phyloP scores from a whole-genome alignment of 2,888 invertebrate species.

The Lasioglossum vierecki region DNA sequence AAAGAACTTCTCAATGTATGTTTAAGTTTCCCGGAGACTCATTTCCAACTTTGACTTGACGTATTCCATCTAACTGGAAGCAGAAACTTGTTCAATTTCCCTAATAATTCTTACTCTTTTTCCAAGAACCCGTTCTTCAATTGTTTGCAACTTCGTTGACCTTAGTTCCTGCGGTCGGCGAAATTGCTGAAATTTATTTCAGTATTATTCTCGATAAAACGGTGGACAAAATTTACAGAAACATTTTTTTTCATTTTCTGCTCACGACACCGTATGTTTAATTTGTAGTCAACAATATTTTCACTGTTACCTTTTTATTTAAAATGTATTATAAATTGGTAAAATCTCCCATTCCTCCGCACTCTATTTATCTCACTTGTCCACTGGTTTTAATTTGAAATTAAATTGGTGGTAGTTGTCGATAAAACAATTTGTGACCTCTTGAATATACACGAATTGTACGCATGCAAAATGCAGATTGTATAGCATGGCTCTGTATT shows the following conservation, averaged over 20 bases:
- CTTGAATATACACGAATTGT: not conserved
- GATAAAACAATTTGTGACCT: not conserved
- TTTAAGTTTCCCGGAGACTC: not conserved
- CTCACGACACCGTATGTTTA: not conserved
- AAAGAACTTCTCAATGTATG: conserved; percentile 7
- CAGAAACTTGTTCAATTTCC: conserved; percentile 4
- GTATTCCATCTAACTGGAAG: not conserved
- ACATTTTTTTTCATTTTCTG: not conserved
- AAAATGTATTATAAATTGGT: not conserved
- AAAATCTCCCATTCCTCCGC: not conserved
- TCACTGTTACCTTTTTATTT: not conserved
- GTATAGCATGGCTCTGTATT: not conserved
- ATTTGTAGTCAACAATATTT: not conserved
- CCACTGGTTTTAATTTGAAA: not conserved
- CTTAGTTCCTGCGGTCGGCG: not conserved
- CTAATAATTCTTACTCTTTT: conserved; percentile 14
- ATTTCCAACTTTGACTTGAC: not conserved
- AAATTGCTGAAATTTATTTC: not conserved
- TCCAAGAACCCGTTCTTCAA: too few relatives aligned
- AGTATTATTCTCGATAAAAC: not conserved
- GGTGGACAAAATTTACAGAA: not conserved
- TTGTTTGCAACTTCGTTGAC: too few relatives aligned
- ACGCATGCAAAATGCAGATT: too few relatives aligned
- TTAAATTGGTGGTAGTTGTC: not conserved
- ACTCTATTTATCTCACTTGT: not conserved